Conservation (phyloP, 92 coral and sea anemone genomes). For the Meandrina meandrites region DNA sequence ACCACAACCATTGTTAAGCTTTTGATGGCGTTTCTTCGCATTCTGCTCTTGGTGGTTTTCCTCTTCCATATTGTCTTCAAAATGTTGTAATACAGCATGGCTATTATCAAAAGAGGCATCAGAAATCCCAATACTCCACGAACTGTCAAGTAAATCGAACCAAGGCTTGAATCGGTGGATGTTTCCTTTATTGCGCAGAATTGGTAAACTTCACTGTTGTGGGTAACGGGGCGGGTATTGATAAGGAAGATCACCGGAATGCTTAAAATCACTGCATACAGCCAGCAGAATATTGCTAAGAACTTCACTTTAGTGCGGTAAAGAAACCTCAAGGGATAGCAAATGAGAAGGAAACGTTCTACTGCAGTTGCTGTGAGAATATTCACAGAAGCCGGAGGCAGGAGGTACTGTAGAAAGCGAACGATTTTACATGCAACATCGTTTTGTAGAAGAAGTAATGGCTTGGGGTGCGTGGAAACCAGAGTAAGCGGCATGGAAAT, state of each 20-base stretch:
- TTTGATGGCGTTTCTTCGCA: conserved; percentile 62
- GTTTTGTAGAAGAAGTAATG: conserved; percentile 46
- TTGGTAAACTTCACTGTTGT: conserved; percentile 35
- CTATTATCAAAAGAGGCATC: conserved; percentile 48
- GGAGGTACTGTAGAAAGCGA: conserved; percentile 70
- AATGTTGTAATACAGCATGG: conserved; percentile 63
- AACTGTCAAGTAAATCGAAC: conserved; percentile 51
- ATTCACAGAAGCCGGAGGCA: conserved; percentile 81
- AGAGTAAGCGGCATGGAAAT: conserved; percentile 75
- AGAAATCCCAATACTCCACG: conserved; percentile 63
- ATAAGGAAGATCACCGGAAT: conserved; percentile 62
- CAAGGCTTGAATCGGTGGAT: conserved; percentile 28
- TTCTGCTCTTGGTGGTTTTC: conserved; percentile 47
- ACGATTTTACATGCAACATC: conserved; percentile 56
- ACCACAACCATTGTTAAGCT: conserved; percentile 66
- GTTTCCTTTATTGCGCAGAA: conserved; percentile 75
- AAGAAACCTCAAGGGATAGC: conserved; percentile 59
- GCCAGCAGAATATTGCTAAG: conserved; percentile 67
- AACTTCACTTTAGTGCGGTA: conserved; percentile 61
- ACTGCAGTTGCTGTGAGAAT: conserved; percentile 72
- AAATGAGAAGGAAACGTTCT: conserved; percentile 74
- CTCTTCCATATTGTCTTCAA: conserved; percentile 64
- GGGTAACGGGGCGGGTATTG: conserved; percentile 44
- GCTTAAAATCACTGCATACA: conserved; percentile 56
- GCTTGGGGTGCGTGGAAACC: conserved; percentile 64